phyloP scores from a whole-genome alignment of 1,140 invertebrate genomes.

The Atta colombica region DNA sequence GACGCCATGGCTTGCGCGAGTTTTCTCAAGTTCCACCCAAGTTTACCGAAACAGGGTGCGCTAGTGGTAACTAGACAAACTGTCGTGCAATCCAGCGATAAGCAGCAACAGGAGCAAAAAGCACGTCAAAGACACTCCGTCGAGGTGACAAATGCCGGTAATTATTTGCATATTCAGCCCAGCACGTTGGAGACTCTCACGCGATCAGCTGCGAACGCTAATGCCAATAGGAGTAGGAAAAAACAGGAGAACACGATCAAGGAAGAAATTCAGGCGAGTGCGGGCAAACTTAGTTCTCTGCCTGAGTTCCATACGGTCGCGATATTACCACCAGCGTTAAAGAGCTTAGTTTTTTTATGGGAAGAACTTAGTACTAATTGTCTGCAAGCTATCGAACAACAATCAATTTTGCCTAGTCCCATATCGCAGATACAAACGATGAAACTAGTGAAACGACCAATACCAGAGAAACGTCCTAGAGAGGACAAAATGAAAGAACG shows the following conservation, averaged over 20 bases:
- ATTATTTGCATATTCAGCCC: constrained; percentile 92
- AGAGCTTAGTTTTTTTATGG: constrained; percentile 94
- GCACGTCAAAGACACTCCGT: constrained; percentile 94
- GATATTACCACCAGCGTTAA: constrained; percentile 94
- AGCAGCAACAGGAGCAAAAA: constrained; percentile 87
- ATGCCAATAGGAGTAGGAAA: constrained; percentile 89
- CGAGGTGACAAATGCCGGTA: constrained; percentile 93
- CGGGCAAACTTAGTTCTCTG: constrained; percentile 78
- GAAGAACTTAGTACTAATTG: constrained; percentile 93
- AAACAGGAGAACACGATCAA: constrained; percentile 88
- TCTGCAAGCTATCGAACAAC: constrained; percentile 90
- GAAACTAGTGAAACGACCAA: constrained; percentile 83
- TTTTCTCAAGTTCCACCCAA: constrained; percentile 98
- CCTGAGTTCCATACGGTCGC: constrained; percentile 88
- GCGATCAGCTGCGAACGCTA: constrained; percentile 91
- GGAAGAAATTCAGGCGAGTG: constrained; percentile 86
- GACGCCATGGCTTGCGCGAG: constrained; percentile 99
- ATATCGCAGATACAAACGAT: constrained; percentile 83
- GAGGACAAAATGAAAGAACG: constrained; percentile 86
- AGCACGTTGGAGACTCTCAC: constrained; percentile 92
- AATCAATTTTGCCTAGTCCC: constrained; percentile 86
- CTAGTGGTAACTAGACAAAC: constrained; percentile 89
- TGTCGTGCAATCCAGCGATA: constrained; percentile 81
- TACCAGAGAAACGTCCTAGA: constrained; percentile 80
- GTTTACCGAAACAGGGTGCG: constrained; percentile 93